Percentiles rank a stretch among this genome's conserved stretches.
phyloP scores from a whole-genome alignment of 2,888 invertebrate genomes.

The Drosophila falleni region DNA sequence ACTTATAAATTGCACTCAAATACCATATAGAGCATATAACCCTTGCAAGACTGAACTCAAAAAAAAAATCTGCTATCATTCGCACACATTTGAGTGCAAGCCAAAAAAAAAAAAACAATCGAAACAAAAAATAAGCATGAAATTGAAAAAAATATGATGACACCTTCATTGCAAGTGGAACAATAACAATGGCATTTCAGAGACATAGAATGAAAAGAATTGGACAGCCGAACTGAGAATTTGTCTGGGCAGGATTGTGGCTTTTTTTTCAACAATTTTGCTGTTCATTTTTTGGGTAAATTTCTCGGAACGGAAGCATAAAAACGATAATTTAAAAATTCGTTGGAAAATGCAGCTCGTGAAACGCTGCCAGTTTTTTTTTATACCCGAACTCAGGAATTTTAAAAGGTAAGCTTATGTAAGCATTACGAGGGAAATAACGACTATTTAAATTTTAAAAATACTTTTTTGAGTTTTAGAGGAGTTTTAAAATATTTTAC shows the following conservation, averaged over 20 bases:
- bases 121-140: slow-evolving; percentile 58
- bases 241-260: slow-evolving; percentile 20
- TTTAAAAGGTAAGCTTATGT: neutral
- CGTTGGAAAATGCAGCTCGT: slow-evolving; percentile 40
- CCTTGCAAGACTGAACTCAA: neutral
- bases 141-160: slow-evolving; percentile 78
- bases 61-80: slow-evolving; percentile 24
- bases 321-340: slow-evolving; percentile 57
- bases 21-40: neutral
- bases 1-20: too few species aligned
- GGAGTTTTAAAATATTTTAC: too few species aligned
- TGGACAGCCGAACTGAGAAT: slow-evolving; percentile 19
- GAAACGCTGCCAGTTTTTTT: slow-evolving; percentile 26
- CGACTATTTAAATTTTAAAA: too few species aligned
- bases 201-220: slow-evolving; percentile 20
- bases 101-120: slow-evolving; percentile 28
- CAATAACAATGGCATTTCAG: slow-evolving; percentile 60
- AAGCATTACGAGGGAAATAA: too few species aligned
- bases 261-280: slow-evolving; percentile 41
- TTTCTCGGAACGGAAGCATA: slow-evolving; percentile 45
- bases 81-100: slow-evolving; percentile 43
- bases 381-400: neutral
- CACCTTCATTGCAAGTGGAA: slow-evolving; percentile 72
- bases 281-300: slow-evolving; percentile 45
- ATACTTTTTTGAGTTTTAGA: too few species aligned